Base-by-base conservation (phyloP, 92 coral and sea anemone genomes). In the Isaurus tuberculatus region DNA sequence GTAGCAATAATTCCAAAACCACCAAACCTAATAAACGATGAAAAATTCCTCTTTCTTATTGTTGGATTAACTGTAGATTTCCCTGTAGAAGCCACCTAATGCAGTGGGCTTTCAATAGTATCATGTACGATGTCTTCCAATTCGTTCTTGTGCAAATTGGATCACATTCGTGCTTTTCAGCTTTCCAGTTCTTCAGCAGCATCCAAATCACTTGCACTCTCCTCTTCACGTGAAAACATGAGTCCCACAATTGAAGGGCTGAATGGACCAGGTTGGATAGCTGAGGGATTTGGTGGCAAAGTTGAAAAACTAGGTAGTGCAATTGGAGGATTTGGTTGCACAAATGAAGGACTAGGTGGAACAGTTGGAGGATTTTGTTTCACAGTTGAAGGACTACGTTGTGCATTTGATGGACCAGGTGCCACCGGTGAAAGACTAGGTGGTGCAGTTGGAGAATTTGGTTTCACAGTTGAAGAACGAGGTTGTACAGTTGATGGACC, bases 1-100 rank as follows among this genome's bases (percentile, higher is more conserved):
- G 44, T 66, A 31, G 6, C 43, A 66, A 42, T 66, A 36, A 0
- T 66, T 66, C 72, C 72, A 66, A 66, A 66, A 15, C 72, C 46
- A 31, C 72, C 44, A 5, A 66, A 23, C 32, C 15, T 33, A 66
- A 66, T 36, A 66, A 20, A 15, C 20, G 29, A 29, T 32, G 40
- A 43, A 16, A 66, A 66, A 16, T 66, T 15, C 72, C 16, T 66
- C 26, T 66, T 66, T 31, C 17, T 28, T 10, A 66, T 6, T 11
- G 72, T 66, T 30, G 44, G 46, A 19, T 66, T 16, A 8, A 6
- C 30, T 0, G 15, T 63, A 2, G 69, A 63, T 26, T 63, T 63
- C 28, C 69, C 33, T 8, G 37, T 26, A 14, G 69, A 63, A 25
- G 69, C 69, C 10, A 63, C 69, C 31, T 63, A 10, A 63, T 63